A percentile compares a stretch with the other conserved stretches of the same genome.
Conservation (phyloP, 30 jellyfish, hydroid and myxozoan species). For the Hydra vulgaris region DNA sequence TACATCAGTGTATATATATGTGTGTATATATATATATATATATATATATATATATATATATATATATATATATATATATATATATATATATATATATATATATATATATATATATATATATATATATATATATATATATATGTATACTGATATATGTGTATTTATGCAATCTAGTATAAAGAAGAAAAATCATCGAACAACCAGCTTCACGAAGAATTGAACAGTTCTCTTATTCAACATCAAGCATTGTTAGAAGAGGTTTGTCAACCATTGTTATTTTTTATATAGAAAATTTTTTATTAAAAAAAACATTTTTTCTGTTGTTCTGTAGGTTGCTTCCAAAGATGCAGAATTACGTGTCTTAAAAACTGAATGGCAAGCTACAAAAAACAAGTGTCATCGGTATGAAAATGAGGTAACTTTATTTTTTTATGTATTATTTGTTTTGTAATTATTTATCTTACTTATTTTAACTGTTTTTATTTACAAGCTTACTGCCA, state of each 20-base stretch:
- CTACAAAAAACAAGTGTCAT: constrained; percentile 47
- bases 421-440: not conserved
- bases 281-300: not conserved
- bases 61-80: too few relatives aligned
- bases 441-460: not conserved
- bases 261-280: not conserved
- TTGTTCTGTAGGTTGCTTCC: constrained; percentile 46
- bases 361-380: constrained; percentile 67
- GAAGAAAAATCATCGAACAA: constrained; percentile 39
- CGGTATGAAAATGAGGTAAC: constrained; percentile 61
- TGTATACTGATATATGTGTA: too few relatives aligned
- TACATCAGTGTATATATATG: too few relatives aligned
- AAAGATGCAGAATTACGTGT: constrained; percentile 80
- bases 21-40: too few relatives aligned
- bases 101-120: too few relatives aligned
- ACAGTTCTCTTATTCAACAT: constrained; percentile 41
- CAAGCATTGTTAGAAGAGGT: constrained; percentile 71
- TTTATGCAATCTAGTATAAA: constrained; percentile 47
- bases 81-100: too few relatives aligned
- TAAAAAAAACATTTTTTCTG: not conserved
- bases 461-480: too few relatives aligned
- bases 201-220: constrained; percentile 62
- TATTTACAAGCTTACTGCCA: too few relatives aligned
- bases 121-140: too few relatives aligned
- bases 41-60: too few relatives aligned